phyloP scores from a whole-genome alignment of 1,140 invertebrate species.

The Aporrectodea caliginosa region DNA sequence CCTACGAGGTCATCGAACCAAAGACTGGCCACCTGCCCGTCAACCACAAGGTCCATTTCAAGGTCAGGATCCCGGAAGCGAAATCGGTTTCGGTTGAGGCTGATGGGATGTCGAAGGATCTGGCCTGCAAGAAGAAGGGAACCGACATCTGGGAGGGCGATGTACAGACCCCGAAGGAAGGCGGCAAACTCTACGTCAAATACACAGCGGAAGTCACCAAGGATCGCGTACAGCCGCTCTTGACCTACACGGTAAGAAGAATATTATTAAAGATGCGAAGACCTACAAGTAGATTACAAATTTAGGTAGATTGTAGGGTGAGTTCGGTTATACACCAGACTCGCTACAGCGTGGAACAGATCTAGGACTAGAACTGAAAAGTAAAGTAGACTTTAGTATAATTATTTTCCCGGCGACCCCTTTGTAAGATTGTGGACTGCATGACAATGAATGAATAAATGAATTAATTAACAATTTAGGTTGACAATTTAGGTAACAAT shows the following conservation, averaged over 20 bases:
- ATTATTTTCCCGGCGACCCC: too few species aligned
- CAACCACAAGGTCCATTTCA: slow-evolving; percentile 10
- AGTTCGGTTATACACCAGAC: too few species aligned
- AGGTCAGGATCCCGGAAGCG: slow-evolving; percentile 1
- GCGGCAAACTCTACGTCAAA: neutral
- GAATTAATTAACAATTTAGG: too few species aligned
- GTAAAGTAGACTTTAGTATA: too few species aligned
- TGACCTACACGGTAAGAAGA: neutral
- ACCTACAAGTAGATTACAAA: too few species aligned
- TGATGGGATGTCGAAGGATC: neutral
- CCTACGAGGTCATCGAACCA: slow-evolving; percentile 20
- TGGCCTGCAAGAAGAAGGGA: neutral
- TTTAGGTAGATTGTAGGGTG: too few species aligned
- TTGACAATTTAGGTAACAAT: too few species aligned
- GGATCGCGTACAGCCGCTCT: neutral
- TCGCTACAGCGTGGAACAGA: too few species aligned
- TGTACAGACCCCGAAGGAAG: neutral
- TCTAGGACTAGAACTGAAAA: too few species aligned
- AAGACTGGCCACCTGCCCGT: neutral
- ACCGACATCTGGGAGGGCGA: neutral
- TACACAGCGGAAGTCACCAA: neutral
- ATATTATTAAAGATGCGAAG: too few species aligned
- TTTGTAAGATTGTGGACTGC: too few species aligned
- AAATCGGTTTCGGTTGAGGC: slow-evolving; percentile 3
- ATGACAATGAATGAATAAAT: too few species aligned